These are phyloP conservation scores for Aspiorhynchus laticeps DNA, from an alignment of 2,113 vertebrate species.

Conservation along the genomic window DNA sequence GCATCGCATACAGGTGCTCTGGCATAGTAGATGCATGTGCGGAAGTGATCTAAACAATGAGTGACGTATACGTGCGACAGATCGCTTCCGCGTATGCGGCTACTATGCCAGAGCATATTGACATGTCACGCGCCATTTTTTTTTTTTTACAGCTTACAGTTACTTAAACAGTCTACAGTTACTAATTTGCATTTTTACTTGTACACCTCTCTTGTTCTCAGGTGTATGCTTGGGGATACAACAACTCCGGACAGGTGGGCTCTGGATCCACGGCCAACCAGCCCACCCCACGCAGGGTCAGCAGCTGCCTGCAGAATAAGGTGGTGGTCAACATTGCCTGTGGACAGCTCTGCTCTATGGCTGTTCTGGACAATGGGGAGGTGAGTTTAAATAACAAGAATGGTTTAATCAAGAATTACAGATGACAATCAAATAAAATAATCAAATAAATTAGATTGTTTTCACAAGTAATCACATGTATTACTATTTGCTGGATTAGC, in stretches of 20 bases:
- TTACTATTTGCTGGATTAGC: not conserved
- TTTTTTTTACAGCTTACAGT: not conserved
- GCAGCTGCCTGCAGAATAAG: conserved; percentile 93
- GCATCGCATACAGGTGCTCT: too few relatives aligned
- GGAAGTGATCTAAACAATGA: too few relatives aligned
- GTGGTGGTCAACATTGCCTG: conserved; percentile 90
- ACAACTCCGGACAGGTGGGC: conserved; percentile 97
- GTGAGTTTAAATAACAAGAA: conserved; percentile 65
- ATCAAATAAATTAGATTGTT: not conserved
- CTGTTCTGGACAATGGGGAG: conserved; percentile 94
- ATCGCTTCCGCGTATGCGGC: too few relatives aligned
- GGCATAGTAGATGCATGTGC: too few relatives aligned
- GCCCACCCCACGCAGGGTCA: conserved; percentile 91
- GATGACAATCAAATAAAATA: not conserved
- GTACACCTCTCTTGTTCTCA: conserved; percentile 64
- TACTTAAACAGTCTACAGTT: not conserved
- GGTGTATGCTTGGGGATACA: conserved; percentile 98
- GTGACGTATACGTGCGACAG: too few relatives aligned
- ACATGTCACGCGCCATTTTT: too few relatives aligned
- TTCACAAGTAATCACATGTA: not conserved
- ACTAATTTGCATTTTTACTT: not conserved
- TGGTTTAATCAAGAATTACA: not conserved
- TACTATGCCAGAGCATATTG: too few relatives aligned
- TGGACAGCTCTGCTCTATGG: conserved; percentile 97
- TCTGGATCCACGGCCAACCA: conserved; percentile 97